Conservation (phyloP, 1,140 invertebrate genomes). For the Reticulitermes speratus region DNA sequence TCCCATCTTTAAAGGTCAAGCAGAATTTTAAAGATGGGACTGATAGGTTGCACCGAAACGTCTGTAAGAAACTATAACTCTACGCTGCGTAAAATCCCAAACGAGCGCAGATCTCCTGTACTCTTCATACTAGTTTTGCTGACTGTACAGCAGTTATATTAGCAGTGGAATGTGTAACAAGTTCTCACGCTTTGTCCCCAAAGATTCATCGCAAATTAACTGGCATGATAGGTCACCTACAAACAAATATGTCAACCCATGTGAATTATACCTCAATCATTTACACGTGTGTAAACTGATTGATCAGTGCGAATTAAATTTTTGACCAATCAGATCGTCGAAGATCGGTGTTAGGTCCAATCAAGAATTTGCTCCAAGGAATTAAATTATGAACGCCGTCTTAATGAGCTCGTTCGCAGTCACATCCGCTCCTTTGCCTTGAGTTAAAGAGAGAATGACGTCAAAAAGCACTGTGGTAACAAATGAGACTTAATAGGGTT, state of each 20-base stretch:
- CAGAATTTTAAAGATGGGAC: too few species aligned
- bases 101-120: background rate
- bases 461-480: constrained; percentile 24
- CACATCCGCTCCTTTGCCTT: constrained; percentile 26
- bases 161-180: background rate
- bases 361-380: constrained; percentile 4
- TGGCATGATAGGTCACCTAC: background rate
- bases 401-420: constrained; percentile 21
- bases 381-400: constrained; percentile 18
- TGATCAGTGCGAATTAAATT: background rate
- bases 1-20: too few species aligned
- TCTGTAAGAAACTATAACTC: too few species aligned
- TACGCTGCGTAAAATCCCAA: background rate
- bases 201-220: background rate
- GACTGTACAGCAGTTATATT: background rate
- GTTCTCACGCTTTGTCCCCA: background rate
- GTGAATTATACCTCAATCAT: background rate
- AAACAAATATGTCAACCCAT: background rate
- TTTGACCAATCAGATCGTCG: constrained; percentile 7
- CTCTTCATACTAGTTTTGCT: background rate
- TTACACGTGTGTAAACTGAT: constrained; percentile 12
- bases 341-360: background rate
- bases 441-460: constrained; percentile 28
- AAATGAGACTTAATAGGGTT: constrained; percentile 28
- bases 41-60: too few species aligned